Conservation (phyloP, 2,888 invertebrate genomes). For the Sminthurinus aureus region DNA sequence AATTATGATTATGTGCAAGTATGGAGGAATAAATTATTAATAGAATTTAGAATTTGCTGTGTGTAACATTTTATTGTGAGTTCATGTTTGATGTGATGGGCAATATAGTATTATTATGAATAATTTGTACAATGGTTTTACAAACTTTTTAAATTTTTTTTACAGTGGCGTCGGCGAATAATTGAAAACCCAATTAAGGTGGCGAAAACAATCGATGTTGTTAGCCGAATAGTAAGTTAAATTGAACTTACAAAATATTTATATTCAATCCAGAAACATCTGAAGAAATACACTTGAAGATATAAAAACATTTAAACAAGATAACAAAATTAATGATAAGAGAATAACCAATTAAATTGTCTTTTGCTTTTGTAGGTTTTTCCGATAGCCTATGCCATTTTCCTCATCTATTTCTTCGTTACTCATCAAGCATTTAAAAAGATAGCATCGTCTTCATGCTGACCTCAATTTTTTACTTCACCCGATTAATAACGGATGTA, state of each 20-base stretch:
- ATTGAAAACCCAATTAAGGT: conserved; percentile 82
- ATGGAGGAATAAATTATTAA: not conserved
- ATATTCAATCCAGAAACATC: too few species aligned
- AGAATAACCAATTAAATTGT: too few species aligned
- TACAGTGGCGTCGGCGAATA: conserved; percentile 53
- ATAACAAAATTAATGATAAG: too few species aligned
- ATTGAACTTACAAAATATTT: too few species aligned
- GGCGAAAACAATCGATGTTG: conserved; percentile 76
- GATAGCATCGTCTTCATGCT: conserved; percentile 38
- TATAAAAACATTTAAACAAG: too few species aligned
- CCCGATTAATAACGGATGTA: not conserved
- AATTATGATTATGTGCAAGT: not conserved
- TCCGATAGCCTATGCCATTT: conserved; percentile 90
- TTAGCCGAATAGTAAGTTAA: conserved; percentile 77
- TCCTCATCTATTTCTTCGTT: conserved; percentile 94
- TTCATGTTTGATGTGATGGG: not conserved
- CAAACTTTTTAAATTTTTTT: conserved; percentile 1
- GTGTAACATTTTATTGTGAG: not conserved
- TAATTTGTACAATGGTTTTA: not conserved
- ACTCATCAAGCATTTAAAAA: conserved; percentile 41
- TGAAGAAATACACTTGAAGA: too few species aligned
- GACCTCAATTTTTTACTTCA: conserved; percentile 36
- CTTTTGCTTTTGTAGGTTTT: conserved; percentile 67
- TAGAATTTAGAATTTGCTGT: too few species aligned
- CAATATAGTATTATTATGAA: not conserved